phyloP scores from a whole-genome alignment of 2,797 vertebrate species.

The Megalops cyprinoides region DNA sequence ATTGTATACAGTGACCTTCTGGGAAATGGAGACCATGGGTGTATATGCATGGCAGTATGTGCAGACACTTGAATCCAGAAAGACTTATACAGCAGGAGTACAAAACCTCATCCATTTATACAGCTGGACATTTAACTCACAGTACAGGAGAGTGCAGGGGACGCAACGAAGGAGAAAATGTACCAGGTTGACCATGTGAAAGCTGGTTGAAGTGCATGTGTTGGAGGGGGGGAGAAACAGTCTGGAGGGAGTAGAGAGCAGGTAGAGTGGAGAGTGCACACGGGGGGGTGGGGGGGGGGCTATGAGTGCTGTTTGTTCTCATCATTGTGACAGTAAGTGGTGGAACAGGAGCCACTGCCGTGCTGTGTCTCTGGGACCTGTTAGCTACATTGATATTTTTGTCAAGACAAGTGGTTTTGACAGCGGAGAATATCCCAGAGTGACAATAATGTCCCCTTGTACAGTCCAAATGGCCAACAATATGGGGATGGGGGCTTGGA shows the following conservation, averaged over 20 bases:
- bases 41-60: too few species aligned
- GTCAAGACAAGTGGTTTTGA: conserved; percentile 3
- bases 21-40: too few species aligned
- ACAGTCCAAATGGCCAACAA: not conserved
- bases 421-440: not conserved
- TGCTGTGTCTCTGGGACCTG: not conserved
- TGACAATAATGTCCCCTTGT: not conserved
- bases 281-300: too few species aligned
- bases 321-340: not conserved
- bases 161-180: not conserved
- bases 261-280: not conserved
- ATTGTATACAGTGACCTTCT: too few species aligned
- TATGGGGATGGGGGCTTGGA: not conserved
- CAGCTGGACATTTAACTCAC: not conserved
- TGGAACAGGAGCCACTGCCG: not conserved
- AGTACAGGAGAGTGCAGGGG: not conserved
- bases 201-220: not conserved
- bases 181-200: not conserved
- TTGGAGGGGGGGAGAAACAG: too few species aligned
- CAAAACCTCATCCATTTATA: not conserved
- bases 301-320: not conserved
- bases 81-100: not conserved
- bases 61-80: not conserved
- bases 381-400: not conserved
- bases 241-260: not conserved